A percentile compares a stretch with the other conserved stretches of the same genome.
Evolutionary conservation across 2,113 vertebrate genomes (phyloP).

Genomic region (Leiothrix lutea): DNA sequence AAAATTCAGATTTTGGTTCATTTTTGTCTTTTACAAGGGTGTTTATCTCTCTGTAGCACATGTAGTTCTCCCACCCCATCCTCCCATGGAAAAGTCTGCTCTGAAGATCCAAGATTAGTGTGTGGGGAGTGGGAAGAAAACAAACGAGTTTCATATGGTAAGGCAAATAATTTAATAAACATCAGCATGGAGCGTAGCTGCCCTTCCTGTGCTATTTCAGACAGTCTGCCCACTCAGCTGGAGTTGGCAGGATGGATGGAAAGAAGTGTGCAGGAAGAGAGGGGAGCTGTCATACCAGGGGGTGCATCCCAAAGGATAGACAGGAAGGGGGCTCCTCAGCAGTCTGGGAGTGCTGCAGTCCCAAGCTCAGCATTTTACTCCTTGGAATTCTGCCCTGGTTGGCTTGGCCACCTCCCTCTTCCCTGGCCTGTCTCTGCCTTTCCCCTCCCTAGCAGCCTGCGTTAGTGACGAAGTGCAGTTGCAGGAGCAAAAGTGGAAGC

Average conservation of each 20-base stretch:
- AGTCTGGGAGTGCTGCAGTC: not conserved
- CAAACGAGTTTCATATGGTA: not conserved
- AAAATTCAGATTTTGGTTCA: not conserved
- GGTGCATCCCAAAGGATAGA: not conserved
- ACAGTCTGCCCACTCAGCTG: accelerated
- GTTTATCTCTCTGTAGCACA: not conserved
- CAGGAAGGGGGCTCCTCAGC: not conserved
- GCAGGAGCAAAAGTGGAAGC: not conserved
- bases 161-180: not conserved
- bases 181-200: not conserved
- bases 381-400: not conserved
- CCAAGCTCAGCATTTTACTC: not conserved
- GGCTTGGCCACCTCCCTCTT: not conserved
- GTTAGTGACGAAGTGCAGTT: accelerated
- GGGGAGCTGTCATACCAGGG: not conserved
- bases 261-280: not conserved
- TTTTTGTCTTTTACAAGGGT: not conserved
- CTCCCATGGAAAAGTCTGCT: not conserved
- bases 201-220: accelerated
- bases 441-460: not conserved
- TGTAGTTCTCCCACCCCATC: not conserved
- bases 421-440: not conserved
- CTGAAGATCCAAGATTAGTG: not conserved
- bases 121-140: not conserved
- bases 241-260: not conserved